Conservation (phyloP, 2,797 vertebrate genomes). For the Pseudochirops corinnae region DNA sequence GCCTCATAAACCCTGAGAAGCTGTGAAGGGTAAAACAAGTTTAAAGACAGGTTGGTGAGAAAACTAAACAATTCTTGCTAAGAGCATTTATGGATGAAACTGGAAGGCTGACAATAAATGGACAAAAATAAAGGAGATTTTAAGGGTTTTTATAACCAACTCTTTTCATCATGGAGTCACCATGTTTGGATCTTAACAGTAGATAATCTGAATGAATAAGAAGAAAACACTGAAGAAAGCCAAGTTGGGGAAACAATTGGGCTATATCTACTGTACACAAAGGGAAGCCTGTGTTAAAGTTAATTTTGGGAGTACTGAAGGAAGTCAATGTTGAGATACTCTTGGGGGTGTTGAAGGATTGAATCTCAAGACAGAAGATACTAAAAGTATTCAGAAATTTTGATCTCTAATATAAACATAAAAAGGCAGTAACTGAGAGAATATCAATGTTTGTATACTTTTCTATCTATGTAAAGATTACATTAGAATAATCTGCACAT, state of each 20-base stretch:
- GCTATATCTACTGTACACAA: neutral
- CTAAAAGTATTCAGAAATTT: neutral
- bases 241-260: neutral
- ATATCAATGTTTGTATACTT: neutral
- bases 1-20: neutral
- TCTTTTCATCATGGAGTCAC: neutral
- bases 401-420: neutral
- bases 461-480: neutral
- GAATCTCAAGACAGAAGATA: neutral
- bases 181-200: neutral
- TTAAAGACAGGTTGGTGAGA: neutral
- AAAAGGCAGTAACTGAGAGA: neutral
- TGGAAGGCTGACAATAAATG: neutral
- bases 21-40: neutral
- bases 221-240: neutral
- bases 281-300: neutral
- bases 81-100: neutral
- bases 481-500: neutral
- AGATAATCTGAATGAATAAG: neutral
- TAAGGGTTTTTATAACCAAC: neutral
- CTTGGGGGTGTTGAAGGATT: neutral
- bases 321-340: neutral
- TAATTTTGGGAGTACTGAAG: neutral
- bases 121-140: neutral
- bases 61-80: neutral